These are phyloP conservation scores for Proteles cristata DNA, from an alignment of 2,113 vertebrate species.

Conservation along the genomic window DNA sequence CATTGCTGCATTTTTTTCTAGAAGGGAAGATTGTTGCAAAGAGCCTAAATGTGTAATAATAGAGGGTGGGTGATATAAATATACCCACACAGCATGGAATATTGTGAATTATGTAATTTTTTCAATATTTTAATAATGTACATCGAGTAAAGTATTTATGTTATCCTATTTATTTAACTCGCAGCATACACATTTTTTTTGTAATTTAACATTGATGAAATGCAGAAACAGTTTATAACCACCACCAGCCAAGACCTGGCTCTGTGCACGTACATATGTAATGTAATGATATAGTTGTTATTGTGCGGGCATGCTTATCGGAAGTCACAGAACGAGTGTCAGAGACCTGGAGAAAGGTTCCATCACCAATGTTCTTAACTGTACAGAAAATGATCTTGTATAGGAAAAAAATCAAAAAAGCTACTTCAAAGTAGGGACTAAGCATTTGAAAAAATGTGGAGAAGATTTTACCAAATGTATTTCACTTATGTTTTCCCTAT, in stretches of 20 bases:
- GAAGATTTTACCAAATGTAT: neutral
- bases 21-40: neutral
- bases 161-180: neutral
- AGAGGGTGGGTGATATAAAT: neutral
- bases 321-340: neutral
- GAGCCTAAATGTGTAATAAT: neutral
- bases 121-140: neutral
- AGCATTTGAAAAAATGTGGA: neutral
- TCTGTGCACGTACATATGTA: neutral
- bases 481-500: neutral
- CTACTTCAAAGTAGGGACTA: neutral
- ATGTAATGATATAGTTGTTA: neutral
- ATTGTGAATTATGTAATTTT: neutral
- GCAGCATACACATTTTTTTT: neutral
- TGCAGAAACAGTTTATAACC: neutral
- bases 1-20: neutral
- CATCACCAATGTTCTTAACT: neutral
- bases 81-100: neutral
- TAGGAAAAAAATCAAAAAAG: neutral
- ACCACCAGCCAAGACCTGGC: neutral
- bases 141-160: constrained; percentile 9
- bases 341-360: neutral
- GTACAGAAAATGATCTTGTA: neutral
- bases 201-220: neutral
- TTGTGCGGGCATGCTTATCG: neutral